Conservation (phyloP, 2,797 vertebrate species). For the Megaceryle alcyon region DNA sequence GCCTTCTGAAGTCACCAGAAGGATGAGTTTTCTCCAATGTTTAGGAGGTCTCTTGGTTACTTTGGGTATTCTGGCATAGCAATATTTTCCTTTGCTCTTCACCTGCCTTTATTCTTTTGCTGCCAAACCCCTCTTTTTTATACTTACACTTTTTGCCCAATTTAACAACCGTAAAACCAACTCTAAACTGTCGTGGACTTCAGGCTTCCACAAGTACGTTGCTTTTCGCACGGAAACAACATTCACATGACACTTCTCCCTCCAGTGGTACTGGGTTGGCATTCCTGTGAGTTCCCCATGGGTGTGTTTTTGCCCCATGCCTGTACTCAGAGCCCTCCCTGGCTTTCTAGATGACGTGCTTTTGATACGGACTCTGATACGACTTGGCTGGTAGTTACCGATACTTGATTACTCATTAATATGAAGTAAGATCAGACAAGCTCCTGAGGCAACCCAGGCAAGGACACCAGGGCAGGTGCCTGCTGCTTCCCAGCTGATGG, state of each 20-base stretch:
- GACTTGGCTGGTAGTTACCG: background rate
- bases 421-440: background rate
- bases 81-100: background rate
- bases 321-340: background rate
- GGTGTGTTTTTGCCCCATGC: background rate
- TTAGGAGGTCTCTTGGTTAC: background rate
- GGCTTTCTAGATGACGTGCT: background rate
- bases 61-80: background rate
- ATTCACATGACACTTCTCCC: background rate
- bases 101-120: background rate
- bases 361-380: background rate
- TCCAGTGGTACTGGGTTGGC: background rate
- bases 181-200: background rate
- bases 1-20: background rate
- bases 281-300: background rate
- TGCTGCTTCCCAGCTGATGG: background rate
- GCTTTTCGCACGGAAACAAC: background rate
- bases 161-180: background rate
- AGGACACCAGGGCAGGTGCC: background rate
- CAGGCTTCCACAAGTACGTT: background rate
- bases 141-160: background rate
- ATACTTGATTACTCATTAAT: background rate
- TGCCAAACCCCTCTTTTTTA: background rate
- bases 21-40: background rate
- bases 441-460: rapidly evolving